Evolutionary conservation across 2,888 invertebrate genomes (phyloP).

Genomic region (Drosophila atripex): DNA sequence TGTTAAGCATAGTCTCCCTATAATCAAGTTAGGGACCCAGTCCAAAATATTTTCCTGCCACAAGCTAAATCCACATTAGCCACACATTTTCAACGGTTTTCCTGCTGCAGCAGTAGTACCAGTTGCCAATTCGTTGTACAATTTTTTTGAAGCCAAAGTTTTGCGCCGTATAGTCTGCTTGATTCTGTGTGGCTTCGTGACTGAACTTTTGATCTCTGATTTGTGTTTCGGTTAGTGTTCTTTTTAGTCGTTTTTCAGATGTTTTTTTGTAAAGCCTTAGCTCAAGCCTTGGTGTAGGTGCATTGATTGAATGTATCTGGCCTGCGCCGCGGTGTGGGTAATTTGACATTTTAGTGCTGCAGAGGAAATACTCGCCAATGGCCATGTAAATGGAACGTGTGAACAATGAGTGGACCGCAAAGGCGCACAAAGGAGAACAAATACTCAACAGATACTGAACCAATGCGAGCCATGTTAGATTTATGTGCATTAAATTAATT

Average conservation of each 20-base stretch:
- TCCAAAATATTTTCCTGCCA: slow-evolving; percentile 12
- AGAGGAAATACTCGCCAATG: slow-evolving; percentile 61
- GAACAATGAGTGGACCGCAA: slow-evolving; percentile 59
- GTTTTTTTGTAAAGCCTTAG: slow-evolving; percentile 2
- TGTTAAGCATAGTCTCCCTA: slow-evolving; percentile 9
- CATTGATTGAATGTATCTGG: slow-evolving; percentile 70
- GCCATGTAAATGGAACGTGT: slow-evolving; percentile 77
- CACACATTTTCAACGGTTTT: slow-evolving; percentile 29
- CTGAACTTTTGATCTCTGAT: slow-evolving; percentile 75
- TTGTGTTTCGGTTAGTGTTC: slow-evolving; percentile 42
- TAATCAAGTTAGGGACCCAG: slow-evolving; percentile 20
- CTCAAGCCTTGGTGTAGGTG: slow-evolving; percentile 53
- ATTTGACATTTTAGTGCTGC: slow-evolving; percentile 76
- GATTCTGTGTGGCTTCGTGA: slow-evolving; percentile 61
- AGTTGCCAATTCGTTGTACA: slow-evolving; percentile 39
- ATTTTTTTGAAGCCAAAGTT: slow-evolving; percentile 24
- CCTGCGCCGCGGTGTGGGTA: slow-evolving; percentile 44
- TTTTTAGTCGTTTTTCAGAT: slow-evolving; percentile 28
- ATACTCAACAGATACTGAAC: slow-evolving; percentile 23
- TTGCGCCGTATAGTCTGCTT: slow-evolving; percentile 53
- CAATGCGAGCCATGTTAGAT: slow-evolving; percentile 31
- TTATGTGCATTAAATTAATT: slow-evolving; percentile 49
- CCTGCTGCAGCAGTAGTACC: slow-evolving; percentile 30
- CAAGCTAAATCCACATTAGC: slow-evolving; percentile 40
- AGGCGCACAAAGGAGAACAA: slow-evolving; percentile 30